Conservation (phyloP, 2,113 vertebrate genomes). For the Poecilia latipinna region DNA sequence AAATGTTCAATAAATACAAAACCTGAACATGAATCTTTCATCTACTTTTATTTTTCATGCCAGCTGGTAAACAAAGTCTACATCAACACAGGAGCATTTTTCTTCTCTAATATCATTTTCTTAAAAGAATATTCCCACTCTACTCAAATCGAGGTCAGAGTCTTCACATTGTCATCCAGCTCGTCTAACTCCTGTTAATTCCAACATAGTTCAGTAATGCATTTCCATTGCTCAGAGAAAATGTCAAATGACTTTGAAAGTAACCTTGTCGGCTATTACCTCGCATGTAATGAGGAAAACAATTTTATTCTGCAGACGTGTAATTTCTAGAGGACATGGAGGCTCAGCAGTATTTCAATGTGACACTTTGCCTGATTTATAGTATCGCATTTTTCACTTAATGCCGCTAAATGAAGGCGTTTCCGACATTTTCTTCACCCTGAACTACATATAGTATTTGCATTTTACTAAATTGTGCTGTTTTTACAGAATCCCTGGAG, state of each 20-base stretch:
- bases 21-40: not conserved
- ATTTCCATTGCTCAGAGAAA: not conserved
- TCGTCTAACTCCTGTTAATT: not conserved
- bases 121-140: too few relatives aligned
- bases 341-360: conserved; percentile 42
- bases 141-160: not conserved
- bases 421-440: conserved; percentile 27
- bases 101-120: too few relatives aligned
- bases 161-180: not conserved
- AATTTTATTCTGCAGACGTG: conserved; percentile 8
- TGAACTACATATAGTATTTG: conserved; percentile 41
- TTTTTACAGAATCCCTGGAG: conserved; percentile 44
- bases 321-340: conserved; percentile 8
- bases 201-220: not conserved
- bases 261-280: conserved; percentile 6
- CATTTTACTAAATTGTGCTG: conserved; percentile 63
- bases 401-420: conserved; percentile 22
- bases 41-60: not conserved
- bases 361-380: conserved; percentile 41
- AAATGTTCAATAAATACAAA: not conserved
- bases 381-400: conserved; percentile 28
- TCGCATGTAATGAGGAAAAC: conserved; percentile 1
- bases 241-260: conserved; percentile 3
- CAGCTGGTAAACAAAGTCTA: not conserved
- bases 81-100: not conserved